Percentiles rank a stretch among this genome's conserved stretches.
Evolutionary conservation across 2,888 invertebrate species (phyloP).

Genomic region (Serripes groenlandicus): DNA sequence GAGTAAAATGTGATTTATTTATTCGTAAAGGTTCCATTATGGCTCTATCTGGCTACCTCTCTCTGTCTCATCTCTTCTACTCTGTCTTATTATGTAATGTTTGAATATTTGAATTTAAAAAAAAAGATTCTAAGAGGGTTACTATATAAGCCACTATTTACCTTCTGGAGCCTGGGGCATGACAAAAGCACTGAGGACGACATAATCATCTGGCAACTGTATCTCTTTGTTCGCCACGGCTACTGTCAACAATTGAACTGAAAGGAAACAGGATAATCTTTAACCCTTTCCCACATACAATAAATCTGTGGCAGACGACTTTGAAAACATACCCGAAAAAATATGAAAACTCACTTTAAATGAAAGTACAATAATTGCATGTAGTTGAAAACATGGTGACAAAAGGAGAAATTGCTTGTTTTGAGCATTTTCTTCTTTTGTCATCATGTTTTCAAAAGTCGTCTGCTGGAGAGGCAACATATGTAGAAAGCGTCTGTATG

Average conservation of each 20-base stretch:
- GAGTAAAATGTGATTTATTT: no score
- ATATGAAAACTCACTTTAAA: no score
- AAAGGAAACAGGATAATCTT: constrained; percentile 28
- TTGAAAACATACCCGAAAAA: not conserved
- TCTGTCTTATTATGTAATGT: no score
- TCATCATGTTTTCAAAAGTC: no score
- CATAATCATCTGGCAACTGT: constrained; percentile 93
- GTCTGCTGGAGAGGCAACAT: no score
- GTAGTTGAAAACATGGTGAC: not conserved
- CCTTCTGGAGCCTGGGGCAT: constrained; percentile 92
- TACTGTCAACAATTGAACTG: constrained; percentile 83
- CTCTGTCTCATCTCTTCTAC: no score
- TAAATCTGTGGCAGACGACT: not conserved
- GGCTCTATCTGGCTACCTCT: no score
- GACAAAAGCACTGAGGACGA: constrained; percentile 93
- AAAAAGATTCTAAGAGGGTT: not conserved
- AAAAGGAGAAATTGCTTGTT: not conserved
- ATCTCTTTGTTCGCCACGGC: constrained; percentile 87
- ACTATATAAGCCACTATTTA: constrained; percentile 77
- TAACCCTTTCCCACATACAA: not conserved
- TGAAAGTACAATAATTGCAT: no score
- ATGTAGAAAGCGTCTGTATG: no score
- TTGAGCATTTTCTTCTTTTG: not conserved
- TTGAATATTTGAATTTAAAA: not conserved
- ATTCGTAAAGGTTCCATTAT: no score